phyloP scores from a whole-genome alignment of 2,113 vertebrate genomes.

The Lagopus muta region DNA sequence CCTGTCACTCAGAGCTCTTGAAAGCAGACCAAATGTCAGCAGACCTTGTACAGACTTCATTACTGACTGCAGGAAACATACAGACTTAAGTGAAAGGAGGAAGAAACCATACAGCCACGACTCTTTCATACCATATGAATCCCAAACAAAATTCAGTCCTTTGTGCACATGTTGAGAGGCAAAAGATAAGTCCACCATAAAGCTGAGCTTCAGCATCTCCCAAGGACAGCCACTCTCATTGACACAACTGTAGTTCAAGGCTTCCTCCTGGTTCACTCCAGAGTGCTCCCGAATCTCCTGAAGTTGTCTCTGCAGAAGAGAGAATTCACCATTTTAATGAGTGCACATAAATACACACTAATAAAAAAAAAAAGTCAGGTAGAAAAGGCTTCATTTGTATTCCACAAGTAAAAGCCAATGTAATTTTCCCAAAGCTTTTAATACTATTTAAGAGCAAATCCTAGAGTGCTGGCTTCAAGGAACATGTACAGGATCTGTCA shows the following conservation, averaged over 20 bases:
- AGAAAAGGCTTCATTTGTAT: not conserved
- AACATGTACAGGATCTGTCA: not conserved
- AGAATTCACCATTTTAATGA: constrained; percentile 6
- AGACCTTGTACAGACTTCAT: not conserved
- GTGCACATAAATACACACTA: not conserved
- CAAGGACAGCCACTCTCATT: not conserved
- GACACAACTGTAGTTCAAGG: not conserved
- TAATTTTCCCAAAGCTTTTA: not conserved
- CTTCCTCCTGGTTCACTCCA: not conserved
- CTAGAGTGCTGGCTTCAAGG: not conserved
- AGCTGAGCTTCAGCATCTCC: constrained; percentile 2
- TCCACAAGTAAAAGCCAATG: not conserved
- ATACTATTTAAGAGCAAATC: not conserved
- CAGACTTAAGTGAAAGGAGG: not conserved
- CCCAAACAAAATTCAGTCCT: not conserved
- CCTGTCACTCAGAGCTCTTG: constrained; percentile 84
- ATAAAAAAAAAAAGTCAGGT: not conserved
- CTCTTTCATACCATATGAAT: not conserved
- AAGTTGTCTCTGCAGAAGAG: constrained; percentile 23
- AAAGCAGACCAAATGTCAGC: constrained; percentile 31
- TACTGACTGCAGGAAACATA: not conserved
- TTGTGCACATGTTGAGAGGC: not conserved
- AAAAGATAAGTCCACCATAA: not conserved
- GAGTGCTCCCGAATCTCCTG: not conserved
- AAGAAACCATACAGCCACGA: not conserved